These are phyloP conservation scores for Caranx melampygus DNA, from an alignment of 2,113 vertebrate genomes.

Conservation along the genomic window DNA sequence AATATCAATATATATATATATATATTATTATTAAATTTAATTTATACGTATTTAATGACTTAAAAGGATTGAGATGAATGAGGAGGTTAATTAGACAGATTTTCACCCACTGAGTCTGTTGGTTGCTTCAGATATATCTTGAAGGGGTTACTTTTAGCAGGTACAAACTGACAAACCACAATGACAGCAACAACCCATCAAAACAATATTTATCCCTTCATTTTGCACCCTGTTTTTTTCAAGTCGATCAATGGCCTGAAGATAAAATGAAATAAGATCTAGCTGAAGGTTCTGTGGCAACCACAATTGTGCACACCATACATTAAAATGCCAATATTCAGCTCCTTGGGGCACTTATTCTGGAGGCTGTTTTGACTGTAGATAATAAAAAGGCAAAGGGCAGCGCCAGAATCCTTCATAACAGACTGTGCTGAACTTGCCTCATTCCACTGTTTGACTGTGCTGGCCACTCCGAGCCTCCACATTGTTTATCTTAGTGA, in stretches of 20 bases:
- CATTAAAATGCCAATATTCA: background rate
- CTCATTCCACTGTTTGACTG: conserved; percentile 8
- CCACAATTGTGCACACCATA: background rate
- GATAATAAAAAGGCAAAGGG: background rate
- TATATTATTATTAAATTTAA: too few species aligned
- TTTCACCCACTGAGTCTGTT: background rate
- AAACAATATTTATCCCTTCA: background rate
- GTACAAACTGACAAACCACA: background rate
- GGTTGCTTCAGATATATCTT: background rate
- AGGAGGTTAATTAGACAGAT: background rate
- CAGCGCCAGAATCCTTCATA: conserved; percentile 4
- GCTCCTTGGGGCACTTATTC: background rate
- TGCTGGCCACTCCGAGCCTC: background rate
- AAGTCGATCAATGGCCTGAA: background rate
- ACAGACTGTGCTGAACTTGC: conserved; percentile 10
- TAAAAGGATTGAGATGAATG: too few species aligned
- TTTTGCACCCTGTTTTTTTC: background rate
- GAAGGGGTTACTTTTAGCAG: background rate
- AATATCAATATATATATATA: too few species aligned
- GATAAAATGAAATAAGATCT: background rate
- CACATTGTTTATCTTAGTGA: conserved; percentile 36
- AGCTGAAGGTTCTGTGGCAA: background rate
- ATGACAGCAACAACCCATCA: background rate
- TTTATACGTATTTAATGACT: too few species aligned
- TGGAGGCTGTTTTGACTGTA: background rate